These are phyloP conservation scores for Platycercus adscitus DNA, from an alignment of 2,113 vertebrate species.

Conservation along the genomic window DNA sequence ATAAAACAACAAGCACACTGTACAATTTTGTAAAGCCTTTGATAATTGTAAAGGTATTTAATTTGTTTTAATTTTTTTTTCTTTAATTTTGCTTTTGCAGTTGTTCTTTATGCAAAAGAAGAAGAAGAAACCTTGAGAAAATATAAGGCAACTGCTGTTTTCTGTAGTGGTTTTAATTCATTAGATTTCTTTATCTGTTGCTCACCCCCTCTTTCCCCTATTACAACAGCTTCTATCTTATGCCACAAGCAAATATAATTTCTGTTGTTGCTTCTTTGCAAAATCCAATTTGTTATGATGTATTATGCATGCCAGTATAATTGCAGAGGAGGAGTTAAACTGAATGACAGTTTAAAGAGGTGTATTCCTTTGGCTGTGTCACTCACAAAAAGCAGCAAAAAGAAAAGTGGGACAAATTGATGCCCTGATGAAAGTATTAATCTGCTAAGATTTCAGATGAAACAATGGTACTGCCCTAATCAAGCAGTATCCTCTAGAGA, in stretches of 20 bases:
- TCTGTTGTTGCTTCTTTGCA: constrained; percentile 50
- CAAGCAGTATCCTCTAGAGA: background rate
- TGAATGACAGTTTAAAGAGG: constrained; percentile 67
- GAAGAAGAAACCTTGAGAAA: constrained; percentile 31
- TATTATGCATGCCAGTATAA: constrained; percentile 73
- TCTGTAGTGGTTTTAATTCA: constrained; percentile 42
- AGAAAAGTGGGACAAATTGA: constrained; percentile 61
- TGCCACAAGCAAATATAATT: constrained; percentile 65
- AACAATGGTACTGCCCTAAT: constrained; percentile 48
- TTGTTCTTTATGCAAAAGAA: background rate
- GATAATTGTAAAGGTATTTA: background rate
- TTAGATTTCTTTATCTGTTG: constrained; percentile 21
- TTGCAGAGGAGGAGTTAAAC: constrained; percentile 70
- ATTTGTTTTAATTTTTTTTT: constrained; percentile 27
- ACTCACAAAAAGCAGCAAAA: constrained; percentile 48
- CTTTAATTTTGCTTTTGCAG: background rate
- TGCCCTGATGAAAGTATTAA: constrained; percentile 61
- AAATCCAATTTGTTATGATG: constrained; percentile 75
- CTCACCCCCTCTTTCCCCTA: background rate
- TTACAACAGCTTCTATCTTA: constrained; percentile 43
- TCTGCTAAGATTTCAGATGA: constrained; percentile 57
- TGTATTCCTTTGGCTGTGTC: constrained; percentile 56
- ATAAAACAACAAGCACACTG: background rate
- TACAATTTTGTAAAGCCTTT: constrained; percentile 6
- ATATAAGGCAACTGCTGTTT: background rate